Conservation (phyloP, 2,797 vertebrate species). For the Pelochelys cantorii region DNA sequence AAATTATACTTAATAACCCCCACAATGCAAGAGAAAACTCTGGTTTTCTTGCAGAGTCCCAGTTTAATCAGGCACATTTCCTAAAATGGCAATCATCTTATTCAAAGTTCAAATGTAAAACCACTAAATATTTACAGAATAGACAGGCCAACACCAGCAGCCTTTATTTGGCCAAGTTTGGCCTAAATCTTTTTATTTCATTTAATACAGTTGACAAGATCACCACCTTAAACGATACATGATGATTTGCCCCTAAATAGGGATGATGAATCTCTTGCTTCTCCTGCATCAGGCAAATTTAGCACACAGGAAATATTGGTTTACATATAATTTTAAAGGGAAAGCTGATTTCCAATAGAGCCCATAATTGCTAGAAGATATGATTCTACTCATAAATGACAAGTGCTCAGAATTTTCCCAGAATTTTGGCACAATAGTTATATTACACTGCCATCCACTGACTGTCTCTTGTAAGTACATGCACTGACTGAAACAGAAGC, state of each 20-base stretch:
- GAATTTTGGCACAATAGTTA: constrained; percentile 77
- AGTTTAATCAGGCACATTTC: fast-evolving
- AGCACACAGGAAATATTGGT: constrained; percentile 69
- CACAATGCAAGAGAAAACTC: constrained; percentile 35
- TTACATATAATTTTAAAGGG: constrained; percentile 78
- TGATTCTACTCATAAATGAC: constrained; percentile 55
- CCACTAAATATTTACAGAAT: not conserved
- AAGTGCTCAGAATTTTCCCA: constrained; percentile 16
- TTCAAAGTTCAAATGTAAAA: constrained; percentile 22
- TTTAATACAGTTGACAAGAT: constrained; percentile 30
- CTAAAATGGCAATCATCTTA: not conserved
- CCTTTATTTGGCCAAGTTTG: not conserved
- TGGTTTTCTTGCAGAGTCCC: not conserved
- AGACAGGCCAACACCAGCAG: not conserved
- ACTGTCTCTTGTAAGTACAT: constrained; percentile 60
- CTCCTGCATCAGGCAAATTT: constrained; percentile 26
- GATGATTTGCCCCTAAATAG: constrained; percentile 11
- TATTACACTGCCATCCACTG: constrained; percentile 93
- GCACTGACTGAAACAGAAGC: constrained; percentile 23
- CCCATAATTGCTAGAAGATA: constrained; percentile 63
- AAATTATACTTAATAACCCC: constrained; percentile 13
- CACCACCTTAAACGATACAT: not conserved
- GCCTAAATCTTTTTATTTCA: constrained; percentile 4
- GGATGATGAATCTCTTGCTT: constrained; percentile 36
- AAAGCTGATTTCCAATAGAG: constrained; percentile 77